Percentiles rank a stretch among this genome's conserved stretches.
These are phyloP conservation scores for Cottoperca gobio DNA, from an alignment of 2,797 vertebrate species.

Conservation along the genomic window DNA sequence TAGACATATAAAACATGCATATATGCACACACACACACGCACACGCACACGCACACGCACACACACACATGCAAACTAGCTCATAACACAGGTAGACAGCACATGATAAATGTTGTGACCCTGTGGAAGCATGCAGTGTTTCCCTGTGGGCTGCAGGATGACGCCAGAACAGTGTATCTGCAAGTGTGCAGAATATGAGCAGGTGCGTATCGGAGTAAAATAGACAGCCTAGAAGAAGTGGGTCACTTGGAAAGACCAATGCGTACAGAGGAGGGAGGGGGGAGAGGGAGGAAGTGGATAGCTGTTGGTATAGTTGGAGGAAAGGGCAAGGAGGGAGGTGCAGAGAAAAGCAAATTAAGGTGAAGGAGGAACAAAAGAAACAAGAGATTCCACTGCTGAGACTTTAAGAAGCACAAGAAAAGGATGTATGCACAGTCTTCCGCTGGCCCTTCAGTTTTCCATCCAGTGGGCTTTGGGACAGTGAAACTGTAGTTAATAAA, in stretches of 20 bases:
- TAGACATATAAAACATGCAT: background rate
- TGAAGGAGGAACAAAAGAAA: background rate
- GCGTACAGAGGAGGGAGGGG: background rate
- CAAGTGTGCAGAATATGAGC: slow-evolving; percentile 31
- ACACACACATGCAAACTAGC: background rate
- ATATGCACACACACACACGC: background rate
- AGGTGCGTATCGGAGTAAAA: slow-evolving; percentile 47
- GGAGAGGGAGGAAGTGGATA: background rate
- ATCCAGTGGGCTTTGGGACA: background rate
- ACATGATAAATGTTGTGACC: slow-evolving; percentile 28
- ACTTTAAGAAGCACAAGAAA: slow-evolving; percentile 3
- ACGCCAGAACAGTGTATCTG: slow-evolving; percentile 21
- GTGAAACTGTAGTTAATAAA: background rate
- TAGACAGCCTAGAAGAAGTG: slow-evolving; percentile 49
- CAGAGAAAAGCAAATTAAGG: slow-evolving; percentile 19
- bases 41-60: no score
- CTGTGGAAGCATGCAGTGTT: background rate
- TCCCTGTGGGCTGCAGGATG: slow-evolving; percentile 28
- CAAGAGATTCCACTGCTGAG: background rate
- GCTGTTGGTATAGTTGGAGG: background rate
- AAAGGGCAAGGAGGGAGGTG: background rate
- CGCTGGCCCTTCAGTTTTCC: background rate
- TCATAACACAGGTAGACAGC: slow-evolving; percentile 19
- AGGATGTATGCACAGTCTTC: background rate
- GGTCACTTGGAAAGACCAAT: slow-evolving; percentile 49